Evolutionary conservation across 2,888 invertebrate genomes (phyloP), one percentile per base, ranked within the genome.

Genomic region (Drosophila algonquin): DNA sequence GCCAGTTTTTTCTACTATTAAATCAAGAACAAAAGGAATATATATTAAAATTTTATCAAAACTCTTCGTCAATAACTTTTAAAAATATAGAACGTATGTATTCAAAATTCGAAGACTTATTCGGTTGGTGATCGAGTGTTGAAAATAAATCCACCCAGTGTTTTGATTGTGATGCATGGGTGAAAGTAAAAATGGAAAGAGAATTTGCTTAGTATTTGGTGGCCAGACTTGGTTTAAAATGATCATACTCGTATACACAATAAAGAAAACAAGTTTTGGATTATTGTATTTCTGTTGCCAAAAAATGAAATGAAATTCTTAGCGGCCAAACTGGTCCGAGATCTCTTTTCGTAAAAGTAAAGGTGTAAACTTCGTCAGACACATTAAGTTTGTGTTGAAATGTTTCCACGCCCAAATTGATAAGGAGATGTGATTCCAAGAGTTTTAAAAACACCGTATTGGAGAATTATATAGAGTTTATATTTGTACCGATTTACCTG

Each of bases 141-240:
- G 21, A 16, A 21, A 5, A 40, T 30, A 47, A 24, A 54, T 30
- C 46, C 54, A 24, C 35, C 35, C 3, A n/a, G 32, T 60, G 10
- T 30, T 46, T 18, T 32, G 18, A 40, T 45, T 51, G 51, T 50
- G 35, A 30, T 18, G 16, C n/a, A 16, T 60, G 52, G 45, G 52
- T 60, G 52, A 57, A 57, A 57, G 60, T 60, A 52, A 45, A 53
- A 54, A 40, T 40, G 21, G 14, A 46, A 30, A 35, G 12, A 47
- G 46, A 47, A 18, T 47, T 47, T 14, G 44, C 27, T 16, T 24
- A 59, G 59, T 18, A 40, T 40, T 40, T n/a, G 14, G 40, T 40
- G 7, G 40, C n/a, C 40, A n/a, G 40, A 40, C 6, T n/a, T 40
- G 14, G n/a, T 7, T n/a, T 6, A n/a, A n/a, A 7, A 7, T n/a